A percentile compares a stretch with the other conserved stretches of the same genome.
Evolutionary conservation across 2,888 invertebrate genomes (phyloP).

Genomic region (Arrhopalites spinosus): DNA sequence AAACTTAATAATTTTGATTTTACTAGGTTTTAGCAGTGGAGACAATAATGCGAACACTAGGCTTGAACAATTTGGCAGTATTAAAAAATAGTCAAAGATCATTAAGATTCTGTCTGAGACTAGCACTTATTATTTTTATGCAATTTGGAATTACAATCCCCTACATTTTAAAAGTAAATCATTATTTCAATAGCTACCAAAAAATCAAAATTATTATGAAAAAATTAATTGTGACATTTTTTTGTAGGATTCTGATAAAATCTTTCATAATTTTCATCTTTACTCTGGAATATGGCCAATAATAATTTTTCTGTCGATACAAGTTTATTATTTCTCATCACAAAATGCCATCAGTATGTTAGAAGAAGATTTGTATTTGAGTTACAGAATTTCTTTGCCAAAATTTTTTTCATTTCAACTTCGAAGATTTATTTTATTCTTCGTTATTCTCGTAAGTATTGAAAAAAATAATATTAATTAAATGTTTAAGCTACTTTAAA

Average conservation of each 20-base stretch:
- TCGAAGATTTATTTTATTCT: not conserved
- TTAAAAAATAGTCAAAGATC: not conserved
- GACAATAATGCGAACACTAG: not conserved
- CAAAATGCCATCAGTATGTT: not conserved
- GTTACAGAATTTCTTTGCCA: not conserved
- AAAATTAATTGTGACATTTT: not conserved
- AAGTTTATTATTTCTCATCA: not conserved
- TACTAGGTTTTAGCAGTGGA: not conserved
- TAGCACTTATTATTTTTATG: not conserved
- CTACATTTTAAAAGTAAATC: constrained; percentile 5
- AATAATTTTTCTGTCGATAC: not conserved
- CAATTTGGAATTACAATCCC: not conserved
- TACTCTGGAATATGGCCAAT: not conserved
- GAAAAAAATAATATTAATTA: too few species aligned
- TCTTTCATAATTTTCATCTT: constrained; percentile 4
- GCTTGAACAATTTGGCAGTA: not conserved
- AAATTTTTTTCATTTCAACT: constrained; percentile 7
- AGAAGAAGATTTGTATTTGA: constrained; percentile 8
- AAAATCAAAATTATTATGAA: too few species aligned
- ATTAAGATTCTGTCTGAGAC: not conserved
- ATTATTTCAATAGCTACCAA: too few species aligned
- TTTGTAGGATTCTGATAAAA: not conserved
- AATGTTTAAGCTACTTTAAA: too few species aligned
- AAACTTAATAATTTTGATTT: not conserved
- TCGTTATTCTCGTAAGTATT: not conserved